These are phyloP conservation scores for Stegodyphus dumicola DNA, from an alignment of 1,140 invertebrate species.

Conservation along the genomic window DNA sequence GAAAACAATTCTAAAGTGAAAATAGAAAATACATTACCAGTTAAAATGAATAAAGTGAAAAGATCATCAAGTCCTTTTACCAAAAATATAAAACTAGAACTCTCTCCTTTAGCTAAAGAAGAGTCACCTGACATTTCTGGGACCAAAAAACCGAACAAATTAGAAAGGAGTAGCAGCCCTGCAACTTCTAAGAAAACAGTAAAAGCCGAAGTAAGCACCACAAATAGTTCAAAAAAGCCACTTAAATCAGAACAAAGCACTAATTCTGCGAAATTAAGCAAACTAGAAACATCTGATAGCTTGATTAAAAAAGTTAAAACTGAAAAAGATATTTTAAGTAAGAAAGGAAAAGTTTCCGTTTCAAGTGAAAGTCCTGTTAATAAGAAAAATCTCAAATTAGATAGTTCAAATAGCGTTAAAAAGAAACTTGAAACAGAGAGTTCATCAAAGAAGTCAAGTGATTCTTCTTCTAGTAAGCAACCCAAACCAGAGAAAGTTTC, in stretches of 20 bases:
- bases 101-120: not conserved
- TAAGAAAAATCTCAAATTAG: constrained; percentile 24
- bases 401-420: not conserved
- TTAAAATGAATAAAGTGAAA: constrained; percentile 30
- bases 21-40: not conserved
- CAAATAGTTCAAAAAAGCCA: constrained; percentile 16
- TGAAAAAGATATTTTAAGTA: constrained; percentile 26
- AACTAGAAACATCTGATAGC: constrained; percentile 13
- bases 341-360: constrained; percentile 16
- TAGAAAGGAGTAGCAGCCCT: constrained; percentile 7
- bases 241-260: constrained; percentile 8
- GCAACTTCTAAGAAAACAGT: constrained; percentile 18
- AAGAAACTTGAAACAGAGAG: constrained; percentile 14
- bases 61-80: constrained; percentile 32
- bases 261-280: constrained; percentile 2
- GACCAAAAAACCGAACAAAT: constrained; percentile 17
- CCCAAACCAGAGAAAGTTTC: constrained; percentile 26
- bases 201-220: constrained; percentile 13
- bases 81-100: constrained; percentile 28
- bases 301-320: constrained; percentile 13
- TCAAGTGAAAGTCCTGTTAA: constrained; percentile 10
- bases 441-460: constrained; percentile 6
- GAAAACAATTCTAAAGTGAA: constrained; percentile 17
- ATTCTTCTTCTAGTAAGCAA: not conserved
- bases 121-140: not conserved